Percentiles rank a stretch among this genome's conserved stretches.
Evolutionary conservation across 2,113 vertebrate species (phyloP).

Genomic region (Scomber colias): DNA sequence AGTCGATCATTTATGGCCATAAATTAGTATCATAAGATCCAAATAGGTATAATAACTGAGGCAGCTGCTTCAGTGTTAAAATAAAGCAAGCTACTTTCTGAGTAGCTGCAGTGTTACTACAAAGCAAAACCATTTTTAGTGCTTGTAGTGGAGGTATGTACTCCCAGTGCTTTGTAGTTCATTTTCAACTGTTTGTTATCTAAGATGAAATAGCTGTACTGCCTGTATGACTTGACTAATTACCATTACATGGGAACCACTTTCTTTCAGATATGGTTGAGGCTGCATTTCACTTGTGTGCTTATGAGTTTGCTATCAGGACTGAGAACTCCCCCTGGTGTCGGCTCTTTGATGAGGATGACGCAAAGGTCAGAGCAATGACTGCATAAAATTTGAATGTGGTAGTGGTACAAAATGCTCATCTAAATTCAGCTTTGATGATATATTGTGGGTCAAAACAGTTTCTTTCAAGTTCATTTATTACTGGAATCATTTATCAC

Average conservation of each 20-base stretch:
- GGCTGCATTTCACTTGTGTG: slow-evolving; percentile 94
- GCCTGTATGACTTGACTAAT: slow-evolving; percentile 82
- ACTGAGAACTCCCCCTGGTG: slow-evolving; percentile 93
- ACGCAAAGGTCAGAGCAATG: slow-evolving; percentile 88
- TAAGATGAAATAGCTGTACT: neutral
- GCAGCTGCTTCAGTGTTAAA: neutral
- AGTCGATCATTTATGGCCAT: no score
- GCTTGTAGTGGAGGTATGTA: neutral
- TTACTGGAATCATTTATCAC: no score
- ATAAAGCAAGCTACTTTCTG: neutral
- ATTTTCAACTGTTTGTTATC: neutral
- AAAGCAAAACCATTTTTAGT: neutral
- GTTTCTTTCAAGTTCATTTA: neutral
- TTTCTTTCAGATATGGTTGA: slow-evolving; percentile 89
- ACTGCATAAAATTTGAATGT: neutral
- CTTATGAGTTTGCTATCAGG: slow-evolving; percentile 93
- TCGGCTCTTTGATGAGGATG: slow-evolving; percentile 89
- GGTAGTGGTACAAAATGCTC: neutral
- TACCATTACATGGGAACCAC: neutral
- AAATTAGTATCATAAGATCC: neutral
- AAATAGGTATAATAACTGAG: neutral
- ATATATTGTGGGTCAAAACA: neutral
- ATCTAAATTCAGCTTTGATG: neutral
- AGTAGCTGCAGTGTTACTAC: slow-evolving; percentile 1
- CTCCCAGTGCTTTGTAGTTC: neutral